phyloP scores from a whole-genome alignment of 2,888 invertebrate species.

The Dynastes grantii region DNA sequence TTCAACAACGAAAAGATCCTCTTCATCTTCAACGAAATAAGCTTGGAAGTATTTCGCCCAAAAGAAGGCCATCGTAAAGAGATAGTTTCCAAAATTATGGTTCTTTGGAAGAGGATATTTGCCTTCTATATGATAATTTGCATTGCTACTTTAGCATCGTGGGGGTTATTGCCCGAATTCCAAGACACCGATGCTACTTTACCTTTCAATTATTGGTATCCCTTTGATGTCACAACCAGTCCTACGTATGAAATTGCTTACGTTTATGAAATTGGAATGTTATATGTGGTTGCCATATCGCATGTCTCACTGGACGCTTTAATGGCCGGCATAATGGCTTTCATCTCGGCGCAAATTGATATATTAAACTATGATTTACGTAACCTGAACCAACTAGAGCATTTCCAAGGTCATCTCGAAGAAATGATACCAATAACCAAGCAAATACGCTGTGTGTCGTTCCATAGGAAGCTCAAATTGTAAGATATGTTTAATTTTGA shows the following conservation, averaged over 20 bases:
- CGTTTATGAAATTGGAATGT: slow-evolving; percentile 71
- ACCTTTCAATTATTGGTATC: slow-evolving; percentile 69
- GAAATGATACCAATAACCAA: background rate
- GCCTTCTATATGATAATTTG: slow-evolving; percentile 59
- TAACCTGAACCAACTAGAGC: slow-evolving; percentile 51
- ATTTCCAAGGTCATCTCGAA: background rate
- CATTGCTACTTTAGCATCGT: slow-evolving; percentile 61
- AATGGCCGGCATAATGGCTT: slow-evolving; percentile 71
- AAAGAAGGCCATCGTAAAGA: slow-evolving; percentile 55
- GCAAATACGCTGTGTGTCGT: slow-evolving; percentile 53
- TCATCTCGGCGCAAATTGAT: slow-evolving; percentile 71
- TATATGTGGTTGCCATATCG: slow-evolving; percentile 70
- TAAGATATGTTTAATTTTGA: slow-evolving; percentile 43
- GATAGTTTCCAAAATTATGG: slow-evolving; percentile 58
- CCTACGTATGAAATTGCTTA: slow-evolving; percentile 71
- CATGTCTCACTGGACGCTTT: slow-evolving; percentile 73
- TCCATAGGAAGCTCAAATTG: slow-evolving; percentile 56
- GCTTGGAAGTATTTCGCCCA: slow-evolving; percentile 54
- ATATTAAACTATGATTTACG: slow-evolving; percentile 68
- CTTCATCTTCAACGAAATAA: slow-evolving; percentile 52
- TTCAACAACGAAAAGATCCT: slow-evolving; percentile 51
- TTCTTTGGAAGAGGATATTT: slow-evolving; percentile 58
- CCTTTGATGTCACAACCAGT: slow-evolving; percentile 68
- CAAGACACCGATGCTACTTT: slow-evolving; percentile 57
- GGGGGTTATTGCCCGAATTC: slow-evolving; percentile 65